Percentiles rank a stretch among this genome's conserved stretches.
Conservation (phyloP, 2,113 vertebrate genomes). For the Oriolus oriolus region DNA sequence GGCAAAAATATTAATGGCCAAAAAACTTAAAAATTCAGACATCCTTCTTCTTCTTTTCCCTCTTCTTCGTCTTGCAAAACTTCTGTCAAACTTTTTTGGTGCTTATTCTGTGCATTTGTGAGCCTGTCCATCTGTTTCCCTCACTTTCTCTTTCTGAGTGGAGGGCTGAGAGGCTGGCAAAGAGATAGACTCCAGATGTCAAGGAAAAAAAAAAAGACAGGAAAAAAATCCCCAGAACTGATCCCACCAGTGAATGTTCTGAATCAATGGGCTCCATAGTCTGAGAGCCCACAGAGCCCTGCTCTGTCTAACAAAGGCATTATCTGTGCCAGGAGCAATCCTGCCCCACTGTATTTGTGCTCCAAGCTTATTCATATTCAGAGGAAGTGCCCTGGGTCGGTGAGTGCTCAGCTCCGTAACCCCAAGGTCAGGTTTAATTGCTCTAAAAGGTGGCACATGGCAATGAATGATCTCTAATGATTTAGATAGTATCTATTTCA, state of each 20-base stretch:
- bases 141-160: background rate
- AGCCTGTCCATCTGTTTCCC: background rate
- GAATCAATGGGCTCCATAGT: conserved; percentile 70
- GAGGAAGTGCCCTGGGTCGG: conserved; percentile 89
- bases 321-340: conserved; percentile 51
- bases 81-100: background rate
- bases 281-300: background rate
- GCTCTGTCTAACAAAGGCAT: conserved; percentile 50
- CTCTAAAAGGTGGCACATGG: conserved; percentile 89
- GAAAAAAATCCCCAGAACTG: background rate
- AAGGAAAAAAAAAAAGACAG: no score
- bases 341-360: conserved; percentile 58
- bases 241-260: conserved; percentile 43
- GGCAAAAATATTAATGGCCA: conserved; percentile 59
- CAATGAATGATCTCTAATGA: conserved; percentile 87
- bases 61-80: background rate
- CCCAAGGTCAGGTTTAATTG: conserved; percentile 83
- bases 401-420: conserved; percentile 83
- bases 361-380: conserved; percentile 79
- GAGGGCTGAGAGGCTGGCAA: background rate
- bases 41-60: background rate
- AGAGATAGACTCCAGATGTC: conserved; percentile 79
- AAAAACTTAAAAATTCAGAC: conserved; percentile 39
- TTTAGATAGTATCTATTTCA: conserved; percentile 98
- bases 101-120: background rate